These are phyloP conservation scores for Chiloscyllium punctatum DNA, from an alignment of 2,797 vertebrate species.

Conservation along the genomic window DNA sequence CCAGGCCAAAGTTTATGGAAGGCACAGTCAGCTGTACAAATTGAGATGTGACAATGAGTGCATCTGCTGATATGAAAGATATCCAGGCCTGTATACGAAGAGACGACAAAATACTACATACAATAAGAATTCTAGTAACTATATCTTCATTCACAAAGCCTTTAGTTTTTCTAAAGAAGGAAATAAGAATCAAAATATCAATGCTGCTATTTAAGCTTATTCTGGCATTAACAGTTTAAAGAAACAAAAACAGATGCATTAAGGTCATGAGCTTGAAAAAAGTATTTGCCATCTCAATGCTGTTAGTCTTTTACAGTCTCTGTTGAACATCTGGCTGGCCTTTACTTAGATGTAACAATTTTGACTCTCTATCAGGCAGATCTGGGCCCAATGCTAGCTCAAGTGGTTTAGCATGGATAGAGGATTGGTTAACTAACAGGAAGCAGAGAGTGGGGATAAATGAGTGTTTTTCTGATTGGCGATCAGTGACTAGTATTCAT, in stretches of 20 bases:
- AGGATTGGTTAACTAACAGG: too few species aligned
- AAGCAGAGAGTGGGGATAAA: too few species aligned
- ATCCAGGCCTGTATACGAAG: constrained; percentile 2
- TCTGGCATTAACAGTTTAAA: neutral
- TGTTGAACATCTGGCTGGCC: neutral
- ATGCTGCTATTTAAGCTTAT: neutral
- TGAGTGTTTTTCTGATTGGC: too few species aligned
- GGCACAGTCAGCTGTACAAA: neutral
- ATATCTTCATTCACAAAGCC: neutral
- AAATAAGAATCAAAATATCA: constrained; percentile 25
- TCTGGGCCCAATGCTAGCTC: neutral
- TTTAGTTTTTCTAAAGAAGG: neutral
- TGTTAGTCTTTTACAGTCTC: neutral
- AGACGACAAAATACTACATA: neutral
- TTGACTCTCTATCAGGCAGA: neutral
- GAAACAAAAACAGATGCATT: neutral
- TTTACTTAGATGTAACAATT: neutral
- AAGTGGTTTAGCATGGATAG: too few species aligned
- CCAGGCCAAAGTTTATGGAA: neutral
- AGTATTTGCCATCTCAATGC: neutral
- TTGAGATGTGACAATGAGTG: neutral
- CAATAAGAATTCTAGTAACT: neutral
- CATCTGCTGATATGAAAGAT: neutral
- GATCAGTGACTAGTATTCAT: neutral
- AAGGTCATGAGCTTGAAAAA: neutral